A percentile compares a stretch with the other conserved stretches of the same genome.
These are phyloP conservation scores for Eucriotettix oculatus DNA, from an alignment of 2,888 invertebrate genomes.

Conservation along the genomic window DNA sequence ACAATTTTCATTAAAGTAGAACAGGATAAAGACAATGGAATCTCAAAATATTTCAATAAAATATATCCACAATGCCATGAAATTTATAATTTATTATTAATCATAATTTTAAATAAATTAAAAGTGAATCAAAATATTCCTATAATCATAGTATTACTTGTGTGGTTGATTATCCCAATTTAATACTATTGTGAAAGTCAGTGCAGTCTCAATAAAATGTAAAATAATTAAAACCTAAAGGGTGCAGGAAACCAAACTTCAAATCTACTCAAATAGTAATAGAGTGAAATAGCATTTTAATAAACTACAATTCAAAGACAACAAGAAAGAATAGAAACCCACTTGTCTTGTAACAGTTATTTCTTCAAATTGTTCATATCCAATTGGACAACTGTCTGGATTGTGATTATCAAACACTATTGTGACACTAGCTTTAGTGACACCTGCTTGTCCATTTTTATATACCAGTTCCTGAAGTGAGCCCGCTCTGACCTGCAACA, in stretches of 20 bases:
- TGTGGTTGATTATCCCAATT: too few species aligned
- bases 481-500: slow-evolving; percentile 65
- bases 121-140: too few species aligned
- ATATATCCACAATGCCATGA: too few species aligned
- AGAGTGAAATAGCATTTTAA: background rate
- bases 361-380: slow-evolving; percentile 80
- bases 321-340: slow-evolving; percentile 11
- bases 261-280: background rate
- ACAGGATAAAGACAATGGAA: too few species aligned
- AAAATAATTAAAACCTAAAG: too few species aligned
- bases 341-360: slow-evolving; percentile 86
- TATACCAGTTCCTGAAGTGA: slow-evolving; percentile 92
- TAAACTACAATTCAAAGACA: background rate
- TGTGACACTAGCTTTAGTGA: slow-evolving; percentile 89
- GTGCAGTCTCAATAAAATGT: too few species aligned
- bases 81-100: too few species aligned
- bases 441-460: slow-evolving; percentile 91
- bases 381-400: slow-evolving; percentile 64
- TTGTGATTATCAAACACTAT: slow-evolving; percentile 89
- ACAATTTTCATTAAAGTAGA: too few species aligned
- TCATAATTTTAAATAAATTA: too few species aligned
- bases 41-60: too few species aligned
- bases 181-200: too few species aligned
- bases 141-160: too few species aligned
- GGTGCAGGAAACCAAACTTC: background rate